These are phyloP conservation scores for Aphaenogaster rudis DNA, from an alignment of 1,140 invertebrate genomes.

Conservation along the genomic window DNA sequence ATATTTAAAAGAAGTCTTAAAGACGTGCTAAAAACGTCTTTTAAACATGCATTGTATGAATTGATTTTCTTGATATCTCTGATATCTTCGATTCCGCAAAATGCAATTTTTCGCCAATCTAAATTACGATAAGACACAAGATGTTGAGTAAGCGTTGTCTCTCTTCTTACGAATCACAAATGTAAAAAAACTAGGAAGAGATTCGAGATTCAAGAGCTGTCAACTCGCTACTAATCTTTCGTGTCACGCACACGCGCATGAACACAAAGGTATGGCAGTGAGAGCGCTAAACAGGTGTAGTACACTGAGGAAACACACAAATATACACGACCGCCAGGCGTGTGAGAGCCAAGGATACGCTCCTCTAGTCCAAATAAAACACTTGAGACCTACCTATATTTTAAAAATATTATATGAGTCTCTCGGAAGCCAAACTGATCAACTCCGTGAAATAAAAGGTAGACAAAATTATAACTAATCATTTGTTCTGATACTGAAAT, in stretches of 20 bases:
- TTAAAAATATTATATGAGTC: neutral
- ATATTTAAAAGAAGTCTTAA: too few species aligned
- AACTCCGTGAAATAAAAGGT: neutral
- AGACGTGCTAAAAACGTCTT: too few species aligned
- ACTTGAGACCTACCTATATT: neutral
- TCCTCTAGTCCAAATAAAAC: neutral
- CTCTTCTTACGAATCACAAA: neutral
- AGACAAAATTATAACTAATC: neutral
- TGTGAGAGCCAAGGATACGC: neutral
- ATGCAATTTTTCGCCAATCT: neutral
- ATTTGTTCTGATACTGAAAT: neutral
- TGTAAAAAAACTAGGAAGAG: conserved; percentile 20
- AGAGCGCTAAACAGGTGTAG: conserved; percentile 73
- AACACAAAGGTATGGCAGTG: conserved; percentile 45
- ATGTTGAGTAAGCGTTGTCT: neutral
- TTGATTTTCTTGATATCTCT: neutral
- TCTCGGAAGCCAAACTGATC: neutral
- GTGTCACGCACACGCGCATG: conserved; percentile 15
- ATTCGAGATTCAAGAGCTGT: conserved; percentile 32
- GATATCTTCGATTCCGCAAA: neutral
- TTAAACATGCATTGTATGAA: too few species aligned
- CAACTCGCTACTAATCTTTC: conserved; percentile 42
- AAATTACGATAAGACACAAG: neutral
- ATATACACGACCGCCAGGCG: conserved; percentile 1
- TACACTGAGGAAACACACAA: conserved; percentile 45